Evolutionary conservation across 2,113 vertebrate genomes (phyloP).

Genomic region (Megaceryle torquata): DNA sequence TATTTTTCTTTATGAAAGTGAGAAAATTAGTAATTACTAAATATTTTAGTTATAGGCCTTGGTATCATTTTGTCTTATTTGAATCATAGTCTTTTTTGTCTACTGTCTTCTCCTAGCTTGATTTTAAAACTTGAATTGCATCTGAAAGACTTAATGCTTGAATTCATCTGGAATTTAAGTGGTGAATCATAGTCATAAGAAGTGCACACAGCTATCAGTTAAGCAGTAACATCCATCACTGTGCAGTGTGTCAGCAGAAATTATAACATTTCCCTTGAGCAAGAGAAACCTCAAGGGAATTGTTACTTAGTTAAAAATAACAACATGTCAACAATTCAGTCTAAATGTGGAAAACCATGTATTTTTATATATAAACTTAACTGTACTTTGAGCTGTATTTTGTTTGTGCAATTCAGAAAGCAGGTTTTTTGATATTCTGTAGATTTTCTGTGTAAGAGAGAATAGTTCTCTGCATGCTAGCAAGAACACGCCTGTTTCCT

Average conservation of each 20-base stretch:
- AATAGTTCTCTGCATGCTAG: not conserved
- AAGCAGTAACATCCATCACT: constrained; percentile 32
- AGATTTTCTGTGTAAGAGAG: not conserved
- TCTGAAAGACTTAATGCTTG: constrained; percentile 39
- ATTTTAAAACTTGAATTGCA: constrained; percentile 36
- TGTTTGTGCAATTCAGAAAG: not conserved
- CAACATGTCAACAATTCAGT: constrained; percentile 20
- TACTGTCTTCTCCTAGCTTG: not conserved
- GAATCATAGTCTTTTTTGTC: not conserved
- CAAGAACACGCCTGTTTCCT: not conserved
- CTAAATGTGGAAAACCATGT: constrained; percentile 15
- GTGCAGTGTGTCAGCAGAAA: constrained; percentile 59
- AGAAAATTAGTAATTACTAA: not conserved
- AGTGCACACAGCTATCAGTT: constrained; percentile 51
- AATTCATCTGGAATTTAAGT: not conserved
- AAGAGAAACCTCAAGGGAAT: constrained; percentile 56
- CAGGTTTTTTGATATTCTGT: not conserved
- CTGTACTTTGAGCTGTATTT: not conserved
- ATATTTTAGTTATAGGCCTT: not conserved
- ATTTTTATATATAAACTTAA: not conserved
- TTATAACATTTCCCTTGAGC: constrained; percentile 41
- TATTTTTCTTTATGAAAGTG: not conserved
- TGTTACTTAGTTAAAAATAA: constrained; percentile 57
- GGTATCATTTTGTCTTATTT: not conserved
- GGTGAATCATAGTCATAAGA: constrained; percentile 45